A percentile compares a stretch with the other conserved stretches of the same genome.
Conservation (phyloP, 1,140 invertebrate species). For the Leguminivora glycinivorella region DNA sequence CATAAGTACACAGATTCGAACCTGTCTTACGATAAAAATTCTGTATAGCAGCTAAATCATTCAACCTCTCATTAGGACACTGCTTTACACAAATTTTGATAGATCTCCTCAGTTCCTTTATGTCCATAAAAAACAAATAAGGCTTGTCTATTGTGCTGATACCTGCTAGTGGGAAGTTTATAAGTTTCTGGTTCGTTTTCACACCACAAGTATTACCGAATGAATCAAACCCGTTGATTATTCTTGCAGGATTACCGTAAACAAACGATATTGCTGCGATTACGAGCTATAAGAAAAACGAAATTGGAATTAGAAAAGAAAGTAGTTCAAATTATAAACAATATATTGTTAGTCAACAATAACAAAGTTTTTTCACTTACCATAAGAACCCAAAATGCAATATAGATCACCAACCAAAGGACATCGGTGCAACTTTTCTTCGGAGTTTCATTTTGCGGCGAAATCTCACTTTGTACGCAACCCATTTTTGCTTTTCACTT, state of each 20-base stretch:
- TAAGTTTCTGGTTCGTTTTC: slow-evolving; percentile 86
- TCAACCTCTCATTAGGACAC: slow-evolving; percentile 87
- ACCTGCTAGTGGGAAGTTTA: slow-evolving; percentile 87
- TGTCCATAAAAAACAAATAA: slow-evolving; percentile 92
- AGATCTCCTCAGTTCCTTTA: slow-evolving; percentile 86
- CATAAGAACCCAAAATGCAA: slow-evolving; percentile 93
- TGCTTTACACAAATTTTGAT: slow-evolving; percentile 94
- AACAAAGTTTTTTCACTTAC: slow-evolving; percentile 78
- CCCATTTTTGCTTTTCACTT: slow-evolving; percentile 53
- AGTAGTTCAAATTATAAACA: slow-evolving; percentile 22
- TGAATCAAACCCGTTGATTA: slow-evolving; percentile 96
- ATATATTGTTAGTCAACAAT: too few relatives aligned
- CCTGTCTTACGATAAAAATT: slow-evolving; percentile 87
- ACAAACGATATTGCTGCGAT: slow-evolving; percentile 93
- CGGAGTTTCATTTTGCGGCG: slow-evolving; percentile 73
- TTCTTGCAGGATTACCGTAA: slow-evolving; percentile 91
- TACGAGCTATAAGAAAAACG: slow-evolving; percentile 82
- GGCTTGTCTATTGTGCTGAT: slow-evolving; percentile 89
- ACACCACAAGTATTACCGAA: slow-evolving; percentile 97
- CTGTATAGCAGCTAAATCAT: slow-evolving; percentile 83
- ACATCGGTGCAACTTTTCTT: slow-evolving; percentile 90
- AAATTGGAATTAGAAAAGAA: slow-evolving; percentile 19
- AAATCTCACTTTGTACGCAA: slow-evolving; percentile 73
- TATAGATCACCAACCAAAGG: slow-evolving; percentile 89
- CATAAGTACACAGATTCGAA: slow-evolving; percentile 86